phyloP scores from a whole-genome alignment of 2,888 invertebrate genomes.

The Luperina nickerlii region DNA sequence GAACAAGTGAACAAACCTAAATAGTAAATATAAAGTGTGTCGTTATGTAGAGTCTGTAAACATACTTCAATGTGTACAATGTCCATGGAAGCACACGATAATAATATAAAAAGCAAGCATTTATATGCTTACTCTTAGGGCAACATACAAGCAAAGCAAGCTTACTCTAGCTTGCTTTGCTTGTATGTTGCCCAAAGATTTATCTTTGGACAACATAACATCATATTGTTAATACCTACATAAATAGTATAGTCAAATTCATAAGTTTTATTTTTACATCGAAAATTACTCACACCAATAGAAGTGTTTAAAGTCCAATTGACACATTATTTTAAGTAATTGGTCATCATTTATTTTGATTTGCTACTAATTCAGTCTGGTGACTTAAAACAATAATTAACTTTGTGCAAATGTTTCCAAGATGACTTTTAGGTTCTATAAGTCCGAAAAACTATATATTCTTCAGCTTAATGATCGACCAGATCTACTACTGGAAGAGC shows the following conservation, averaged over 20 bases:
- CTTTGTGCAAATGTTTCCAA: too few species aligned
- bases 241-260: neutral
- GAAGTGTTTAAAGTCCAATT: neutral
- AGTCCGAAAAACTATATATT: too few species aligned
- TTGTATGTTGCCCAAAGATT: too few species aligned
- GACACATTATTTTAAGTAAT: neutral
- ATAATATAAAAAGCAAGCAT: neutral
- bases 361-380: too few species aligned
- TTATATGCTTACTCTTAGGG: neutral
- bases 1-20: too few species aligned
- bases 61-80: neutral
- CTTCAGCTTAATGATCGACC: too few species aligned
- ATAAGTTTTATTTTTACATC: neutral
- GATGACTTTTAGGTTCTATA: too few species aligned
- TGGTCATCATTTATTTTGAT: neutral
- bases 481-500: too few species aligned
- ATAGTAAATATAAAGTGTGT: neutral
- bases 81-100: neutral
- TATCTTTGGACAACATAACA: neutral
- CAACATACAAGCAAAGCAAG: too few species aligned
- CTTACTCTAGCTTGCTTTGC: too few species aligned
- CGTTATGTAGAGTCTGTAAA: neutral
- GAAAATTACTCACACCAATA: neutral
- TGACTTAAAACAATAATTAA: too few species aligned
- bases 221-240: neutral